Evolutionary conservation across 2,888 invertebrate genomes (phyloP).

Genomic region (Plusia festucae): DNA sequence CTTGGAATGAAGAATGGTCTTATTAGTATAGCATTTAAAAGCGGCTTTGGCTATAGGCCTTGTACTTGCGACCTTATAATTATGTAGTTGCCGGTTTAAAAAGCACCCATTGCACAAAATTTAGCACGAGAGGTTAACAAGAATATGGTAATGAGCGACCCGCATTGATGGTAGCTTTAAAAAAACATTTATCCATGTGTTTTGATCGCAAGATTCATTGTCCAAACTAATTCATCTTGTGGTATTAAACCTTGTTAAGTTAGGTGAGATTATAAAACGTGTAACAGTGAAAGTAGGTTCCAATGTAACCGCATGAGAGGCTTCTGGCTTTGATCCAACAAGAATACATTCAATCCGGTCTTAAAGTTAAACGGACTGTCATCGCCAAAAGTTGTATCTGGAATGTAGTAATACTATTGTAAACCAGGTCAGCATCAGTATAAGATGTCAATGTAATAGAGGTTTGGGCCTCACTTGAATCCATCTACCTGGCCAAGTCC

Average conservation of each 20-base stretch:
- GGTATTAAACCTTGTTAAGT: not conserved
- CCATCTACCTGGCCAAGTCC: not conserved
- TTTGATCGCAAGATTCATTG: no score
- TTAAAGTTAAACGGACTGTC: constrained; percentile 4
- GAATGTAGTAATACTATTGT: not conserved
- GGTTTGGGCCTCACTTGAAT: not conserved
- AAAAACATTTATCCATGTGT: no score
- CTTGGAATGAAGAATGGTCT: no score
- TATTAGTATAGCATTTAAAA: no score
- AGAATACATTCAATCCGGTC: not conserved
- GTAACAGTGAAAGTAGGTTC: not conserved
- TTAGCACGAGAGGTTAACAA: no score
- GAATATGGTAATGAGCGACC: no score
- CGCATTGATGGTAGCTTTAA: no score
- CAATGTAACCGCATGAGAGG: not conserved
- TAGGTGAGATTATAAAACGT: not conserved
- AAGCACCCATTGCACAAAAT: no score
- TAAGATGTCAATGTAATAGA: not conserved
- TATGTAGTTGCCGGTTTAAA: no score
- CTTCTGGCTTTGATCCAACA: not conserved
- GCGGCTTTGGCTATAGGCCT: no score
- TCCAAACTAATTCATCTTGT: not conserved
- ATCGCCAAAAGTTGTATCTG: not conserved
- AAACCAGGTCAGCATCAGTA: not conserved
- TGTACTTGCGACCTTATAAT: no score